Evolutionary conservation across 30 jellyfish, hydroid and myxozoan species (phyloP), one percentile per base, ranked within the genome.

Genomic region (Turritopsis rubra): DNA sequence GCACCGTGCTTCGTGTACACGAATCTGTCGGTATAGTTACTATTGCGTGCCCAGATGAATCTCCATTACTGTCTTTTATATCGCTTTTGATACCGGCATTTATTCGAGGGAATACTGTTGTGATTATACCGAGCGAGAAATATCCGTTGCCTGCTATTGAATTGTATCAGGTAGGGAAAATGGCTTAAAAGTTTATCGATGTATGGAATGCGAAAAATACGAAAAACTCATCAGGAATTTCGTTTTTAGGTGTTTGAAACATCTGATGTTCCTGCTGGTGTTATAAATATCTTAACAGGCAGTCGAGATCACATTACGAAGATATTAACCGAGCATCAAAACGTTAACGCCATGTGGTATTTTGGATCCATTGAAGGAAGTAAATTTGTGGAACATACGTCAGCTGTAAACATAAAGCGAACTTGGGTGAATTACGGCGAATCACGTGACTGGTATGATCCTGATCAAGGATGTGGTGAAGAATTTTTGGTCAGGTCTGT

Each of bases 391-490:
- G 98, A 93, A 72, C 85, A 91, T 28, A 85, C 95, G 1, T 93
- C 98, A 29, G 91, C 98, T 23, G 91, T 73, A 24, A 93, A 88
- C 76, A 89, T 93, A 85, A 93, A 93, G 73, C 86, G 98, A 16
- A 88, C 96, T 0, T 93, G 98, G 98, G 98, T 93, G 77, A 88
- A 93, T 70, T 93, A 93, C 73, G 98, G 98, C n/a, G 87, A 60
- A 24, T 66, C 96, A 82, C 96, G 98, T 79, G 98, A 93, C 52
- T 93, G 98, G 98, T 54, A 24, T 52, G 93, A 85, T 82, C 76
- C 80, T 52, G 88, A 87, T 52, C 98, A 93, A 80, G 98, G 98
- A 21, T 88, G 93, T 41, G 96, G 98, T 53, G 98, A 93, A 66
- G 98, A 93, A 77, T 93, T 93, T 78, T 79, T 93, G 31, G 79